Base-by-base conservation (phyloP, 2,888 invertebrate genomes). In the Sicus ferrugineus region DNA sequence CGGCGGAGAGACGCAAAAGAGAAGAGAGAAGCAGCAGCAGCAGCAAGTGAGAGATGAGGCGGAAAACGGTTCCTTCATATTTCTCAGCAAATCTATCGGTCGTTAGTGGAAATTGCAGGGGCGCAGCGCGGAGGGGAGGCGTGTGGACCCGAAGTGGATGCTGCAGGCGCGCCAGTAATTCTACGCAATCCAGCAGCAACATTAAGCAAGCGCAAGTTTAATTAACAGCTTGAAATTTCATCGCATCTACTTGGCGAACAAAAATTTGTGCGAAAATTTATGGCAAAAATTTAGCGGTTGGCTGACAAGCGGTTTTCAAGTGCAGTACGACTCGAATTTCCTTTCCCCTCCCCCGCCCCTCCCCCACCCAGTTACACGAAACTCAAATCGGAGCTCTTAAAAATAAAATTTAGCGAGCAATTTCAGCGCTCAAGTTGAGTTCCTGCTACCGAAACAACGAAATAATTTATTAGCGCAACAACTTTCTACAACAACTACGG, bases 61-160 rank as follows among this genome's bases (percentile, higher is more conserved):
- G 56, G 66, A 66, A 58, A 66, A 65, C 52, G 52, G 42, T 54
- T 65, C 54, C 65, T 23, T 65, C 65, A 65, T 38, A 65, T 65
- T 54, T 54, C 38, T 23, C 42, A n/a, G 42, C 16, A 2, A 7
- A n/a, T 42, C 42, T 42, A 42, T 4, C 42, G 42, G 14, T 16
- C 42, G n/a, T 42, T 42, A n/a, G n/a, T 7, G 2, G 42, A 1
- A 42, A 38, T 38, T 6, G 38, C 6, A 38, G 38, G 42, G 16
- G 4, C 42, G 11, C 7, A 9, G n/a, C 42, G 11, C 4, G n/a
- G 14, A 3, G 5, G 16, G 5, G 42, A 9, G n/a, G 42, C n/a
- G n/a, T n/a, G n/a, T n/a, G n/a, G n/a, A n/a, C n/a, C n/a, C n/a
- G n/a, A n/a, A n/a, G n/a, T n/a, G n/a, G n/a, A n/a, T n/a, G n/a